Evolutionary conservation across 2,113 vertebrate species (phyloP), one percentile per base, ranked within the genome.

Genomic region (Balaeniceps rex): DNA sequence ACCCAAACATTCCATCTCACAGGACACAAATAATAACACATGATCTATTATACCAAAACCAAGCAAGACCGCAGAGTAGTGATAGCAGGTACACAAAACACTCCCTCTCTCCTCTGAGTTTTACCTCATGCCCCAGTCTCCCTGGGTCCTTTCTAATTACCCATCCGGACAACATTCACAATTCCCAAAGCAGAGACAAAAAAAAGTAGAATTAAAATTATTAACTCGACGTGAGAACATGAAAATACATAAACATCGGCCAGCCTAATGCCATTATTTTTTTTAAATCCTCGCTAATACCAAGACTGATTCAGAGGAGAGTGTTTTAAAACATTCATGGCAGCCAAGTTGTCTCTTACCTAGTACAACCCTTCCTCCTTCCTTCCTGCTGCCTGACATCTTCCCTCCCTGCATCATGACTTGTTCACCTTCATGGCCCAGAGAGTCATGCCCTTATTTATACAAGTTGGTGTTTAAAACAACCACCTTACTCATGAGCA

Each of bases 51-150:
- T 64, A 64, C 18, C n/a, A 58, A 61, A 88, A 57, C 22, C 29
- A 64, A 75, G 34, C 51, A 65, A 80, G 26, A 65, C 14, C 71
- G 60, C 2, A 0, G 0, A 76, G 28, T 10, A 31, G 19, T 25
- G 29, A 66, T 11, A 79, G 14, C 51, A 63, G 23, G 18, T 54
- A 84, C 22, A 64, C 33, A 68, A 82, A 89, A 54, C 54, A 60
- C 23, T 88, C 40, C 28, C 66, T 9, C 28, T 34, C 28, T 36
- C 19, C 28, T 51, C 21, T 0, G 2, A 34, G 36, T 57, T 86
- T 28, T 51, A 80, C 66, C 61, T 54, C 42, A 55, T 1, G 8
- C 19, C 9, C 11, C 24, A 17, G 16, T 34, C 44, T 51, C 44
- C 29, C 31, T 14, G 12, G 3, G n/a, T 84, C 44, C 66, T 52